Percentiles rank a stretch among this genome's conserved stretches.
phyloP scores from a whole-genome alignment of 2,797 vertebrate genomes.

The Labeo calbasu region DNA sequence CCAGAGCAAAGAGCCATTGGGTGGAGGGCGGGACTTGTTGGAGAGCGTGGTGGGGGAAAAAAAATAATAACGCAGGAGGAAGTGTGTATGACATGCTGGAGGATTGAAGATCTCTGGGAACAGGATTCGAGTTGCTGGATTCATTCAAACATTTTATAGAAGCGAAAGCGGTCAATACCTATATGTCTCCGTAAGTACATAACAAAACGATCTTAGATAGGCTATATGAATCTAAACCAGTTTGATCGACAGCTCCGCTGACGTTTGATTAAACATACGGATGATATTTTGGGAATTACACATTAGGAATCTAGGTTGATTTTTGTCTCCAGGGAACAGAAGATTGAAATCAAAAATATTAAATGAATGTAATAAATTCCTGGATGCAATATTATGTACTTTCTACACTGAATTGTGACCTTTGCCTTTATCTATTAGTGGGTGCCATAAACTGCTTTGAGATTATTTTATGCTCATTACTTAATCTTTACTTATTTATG shows the following conservation, averaged over 20 bases:
- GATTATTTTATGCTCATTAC: not conserved
- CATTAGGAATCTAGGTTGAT: not conserved
- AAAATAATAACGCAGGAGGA: conserved; percentile 16
- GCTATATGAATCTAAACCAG: not conserved
- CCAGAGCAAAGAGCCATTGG: not conserved
- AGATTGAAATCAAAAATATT: not conserved
- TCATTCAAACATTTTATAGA: conserved; percentile 20
- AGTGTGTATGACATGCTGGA: conserved; percentile 37
- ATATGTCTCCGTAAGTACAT: conserved; percentile 53
- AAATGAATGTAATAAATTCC: not conserved
- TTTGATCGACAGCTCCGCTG: not conserved
- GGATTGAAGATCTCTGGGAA: not conserved
- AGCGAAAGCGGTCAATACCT: conserved; percentile 1
- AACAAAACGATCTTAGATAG: not conserved
- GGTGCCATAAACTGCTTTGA: conserved; percentile 6
- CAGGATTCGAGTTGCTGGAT: not conserved
- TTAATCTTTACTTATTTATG: not conserved
- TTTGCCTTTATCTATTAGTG: conserved; percentile 4
- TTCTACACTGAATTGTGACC: not conserved
- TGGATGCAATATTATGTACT: not conserved
- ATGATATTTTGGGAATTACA: not conserved
- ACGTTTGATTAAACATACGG: not conserved
- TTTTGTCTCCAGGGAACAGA: not conserved
- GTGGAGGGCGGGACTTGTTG: not conserved
- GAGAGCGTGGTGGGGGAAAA: not conserved